phyloP scores from a whole-genome alignment of 2,797 vertebrate genomes.

The Cichlasoma orientale region DNA sequence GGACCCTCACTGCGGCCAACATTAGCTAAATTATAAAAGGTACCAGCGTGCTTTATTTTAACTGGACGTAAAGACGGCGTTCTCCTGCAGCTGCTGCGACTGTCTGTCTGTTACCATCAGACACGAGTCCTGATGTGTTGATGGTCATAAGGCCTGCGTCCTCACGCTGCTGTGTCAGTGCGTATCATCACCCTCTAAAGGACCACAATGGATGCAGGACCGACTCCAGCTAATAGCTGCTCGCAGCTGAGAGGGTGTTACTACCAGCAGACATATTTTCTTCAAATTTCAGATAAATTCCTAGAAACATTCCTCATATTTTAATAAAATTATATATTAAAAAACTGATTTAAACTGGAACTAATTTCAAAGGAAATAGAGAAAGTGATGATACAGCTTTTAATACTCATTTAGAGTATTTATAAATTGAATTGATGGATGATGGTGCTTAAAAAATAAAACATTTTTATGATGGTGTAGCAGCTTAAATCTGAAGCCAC shows the following conservation, averaged over 20 bases:
- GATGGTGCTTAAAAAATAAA: background rate
- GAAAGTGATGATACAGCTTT: background rate
- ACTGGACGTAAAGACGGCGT: background rate
- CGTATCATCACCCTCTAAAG: background rate
- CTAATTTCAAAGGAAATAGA: background rate
- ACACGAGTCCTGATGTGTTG: constrained; percentile 2
- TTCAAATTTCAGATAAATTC: background rate
- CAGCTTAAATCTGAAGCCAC: background rate
- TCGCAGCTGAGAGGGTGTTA: background rate
- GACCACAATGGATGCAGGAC: background rate
- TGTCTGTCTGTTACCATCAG: background rate
- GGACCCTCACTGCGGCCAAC: background rate
- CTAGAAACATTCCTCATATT: background rate
- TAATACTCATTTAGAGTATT: background rate
- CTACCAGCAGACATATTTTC: background rate
- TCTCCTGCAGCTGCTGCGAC: background rate
- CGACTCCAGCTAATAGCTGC: background rate
- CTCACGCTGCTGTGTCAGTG: background rate
- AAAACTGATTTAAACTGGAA: background rate
- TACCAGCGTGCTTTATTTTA: background rate
- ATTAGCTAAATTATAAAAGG: background rate
- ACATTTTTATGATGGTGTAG: background rate
- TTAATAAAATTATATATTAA: background rate
- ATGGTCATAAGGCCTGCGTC: background rate
- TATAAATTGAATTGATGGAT: background rate